Evolutionary conservation across 1,140 invertebrate species (phyloP), one percentile per base, ranked within the genome.

Genomic region (Pogonomyrmex barbatus): DNA sequence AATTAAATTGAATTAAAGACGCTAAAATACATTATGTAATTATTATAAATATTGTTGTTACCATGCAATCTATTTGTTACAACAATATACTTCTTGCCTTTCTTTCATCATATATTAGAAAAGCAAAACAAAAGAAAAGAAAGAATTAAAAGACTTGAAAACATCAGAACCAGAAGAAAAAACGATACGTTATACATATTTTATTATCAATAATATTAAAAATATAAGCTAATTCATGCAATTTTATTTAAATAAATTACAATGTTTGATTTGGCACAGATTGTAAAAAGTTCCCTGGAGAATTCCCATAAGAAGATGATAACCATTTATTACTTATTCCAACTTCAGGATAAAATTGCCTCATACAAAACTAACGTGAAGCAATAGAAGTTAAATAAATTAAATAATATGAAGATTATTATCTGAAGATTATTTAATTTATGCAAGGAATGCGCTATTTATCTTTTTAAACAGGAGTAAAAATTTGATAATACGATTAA

Each of bases 1-100:
- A 56, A 73, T 75, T 56, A 14, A 39, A 75, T 39, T n/a, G 10
- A 78, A 78, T 47, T 33, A 78, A 45, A 78, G 45, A 58, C 58
- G 6, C 10, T 45, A 33, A 77, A 45, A 77, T 24, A 33, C 1
- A 24, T 50, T 36, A 63, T n/a, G 33, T 36, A 65, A 78, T 78
- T 76, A 75, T 54, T 73, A 56, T n/a, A 75, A 75, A 54, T 56
- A n/a, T 68, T 68, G 39, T 56, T 56, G 5, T 75, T 75, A n/a
- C 24, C 45, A 75, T 5, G 33, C n/a, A 5, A 45, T 33, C 58
- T n/a, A 9, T 24, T 24, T 24, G 24, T 24, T 42, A 10, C 30
- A 17, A 63, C 36, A 67, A 14, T 52, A 84, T 6, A 52, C n/a
- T 14, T 84, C 47, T 12, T 12, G 0, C 56, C 47, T 17, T 17